Evolutionary conservation across 2,797 vertebrate species (phyloP), one percentile per base, ranked within the genome.

Genomic region (Cyclura pinguis): DNA sequence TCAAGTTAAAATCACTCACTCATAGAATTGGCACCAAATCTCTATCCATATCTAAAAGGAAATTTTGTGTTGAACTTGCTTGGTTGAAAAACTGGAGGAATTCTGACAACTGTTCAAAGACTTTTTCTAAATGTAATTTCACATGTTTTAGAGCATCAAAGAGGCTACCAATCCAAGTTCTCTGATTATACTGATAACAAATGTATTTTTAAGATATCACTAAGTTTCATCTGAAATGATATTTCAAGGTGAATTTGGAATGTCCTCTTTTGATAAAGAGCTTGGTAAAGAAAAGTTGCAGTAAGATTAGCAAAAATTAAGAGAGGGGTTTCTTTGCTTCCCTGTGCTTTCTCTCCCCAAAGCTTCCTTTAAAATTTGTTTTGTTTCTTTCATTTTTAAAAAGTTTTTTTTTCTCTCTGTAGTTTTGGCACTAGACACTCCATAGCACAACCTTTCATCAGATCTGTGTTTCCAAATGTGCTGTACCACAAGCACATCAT

Each of bases 201-300:
- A 47, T 27, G 10, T 35, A 47, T 84, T 84, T 73, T 80, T 55
- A 50, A 67, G 42, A 24, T 67, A 62, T 83, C 55, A 38, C 4
- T 9, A 32, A 32, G 32, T 82, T 59, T 82, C 27, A 57, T 12
- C 35, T 38, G 13, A 84, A 64, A 22, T 27, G 55, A 47, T 8
- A 84, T 84, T 84, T 64, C 8, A 64, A 64, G 82, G 59, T 64
- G 82, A 84, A 42, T 84, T 64, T 84, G 14, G 82, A 67, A 42
- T 4, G 29, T 84, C 10, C 12, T 84, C 9, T 20, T 67, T 20
- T 12, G 35, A 24, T 84, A 59, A 42, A 84, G 38, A 22, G 64
- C 64, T 64, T 20, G 64, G 42, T 42, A 12, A 67, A 38, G 38
- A 62, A 83, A 83, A 38, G 81, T 59, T 83, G 62, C 62, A 62